These are phyloP conservation scores for Upupa epops DNA, from an alignment of 2,113 vertebrate species.

Conservation along the genomic window DNA sequence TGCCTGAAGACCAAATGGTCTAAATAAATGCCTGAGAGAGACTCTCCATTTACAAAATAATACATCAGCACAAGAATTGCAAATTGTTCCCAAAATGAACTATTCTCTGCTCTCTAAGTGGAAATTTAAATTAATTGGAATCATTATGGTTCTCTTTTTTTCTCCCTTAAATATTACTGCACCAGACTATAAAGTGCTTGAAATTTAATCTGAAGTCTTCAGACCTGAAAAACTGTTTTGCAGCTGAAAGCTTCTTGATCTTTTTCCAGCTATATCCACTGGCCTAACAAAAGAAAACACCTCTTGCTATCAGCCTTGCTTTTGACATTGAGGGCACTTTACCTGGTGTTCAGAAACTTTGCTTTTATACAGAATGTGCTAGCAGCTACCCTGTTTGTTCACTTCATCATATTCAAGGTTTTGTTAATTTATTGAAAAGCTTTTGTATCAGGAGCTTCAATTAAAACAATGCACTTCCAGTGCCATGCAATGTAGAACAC, in stretches of 20 bases:
- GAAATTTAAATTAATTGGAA: slow-evolving; percentile 54
- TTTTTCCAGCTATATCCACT: neutral
- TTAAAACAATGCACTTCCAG: slow-evolving; percentile 9
- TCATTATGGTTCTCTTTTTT: neutral
- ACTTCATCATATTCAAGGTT: slow-evolving; percentile 6
- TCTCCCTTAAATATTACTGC: slow-evolving; percentile 16
- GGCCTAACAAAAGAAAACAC: neutral
- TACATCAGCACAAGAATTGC: slow-evolving; percentile 30
- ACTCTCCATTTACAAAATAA: slow-evolving; percentile 22
- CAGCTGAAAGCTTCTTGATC: neutral
- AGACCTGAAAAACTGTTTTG: neutral
- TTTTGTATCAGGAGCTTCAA: slow-evolving; percentile 15
- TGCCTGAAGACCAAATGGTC: slow-evolving; percentile 13
- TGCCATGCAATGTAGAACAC: neutral
- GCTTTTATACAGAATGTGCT: neutral
- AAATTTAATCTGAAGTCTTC: slow-evolving; percentile 40
- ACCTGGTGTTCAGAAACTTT: neutral
- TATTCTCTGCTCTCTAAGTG: neutral
- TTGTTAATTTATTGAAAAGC: slow-evolving; percentile 29
- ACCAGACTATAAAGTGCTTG: neutral
- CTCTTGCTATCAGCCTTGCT: neutral
- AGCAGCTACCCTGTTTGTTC: neutral
- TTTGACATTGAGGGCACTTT: neutral
- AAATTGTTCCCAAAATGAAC: slow-evolving; percentile 28
- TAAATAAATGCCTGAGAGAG: slow-evolving; percentile 7